Percentiles rank a stretch among this genome's conserved stretches.
phyloP scores from a whole-genome alignment of 2,888 invertebrate species.

The Zeuzera pyrina region DNA sequence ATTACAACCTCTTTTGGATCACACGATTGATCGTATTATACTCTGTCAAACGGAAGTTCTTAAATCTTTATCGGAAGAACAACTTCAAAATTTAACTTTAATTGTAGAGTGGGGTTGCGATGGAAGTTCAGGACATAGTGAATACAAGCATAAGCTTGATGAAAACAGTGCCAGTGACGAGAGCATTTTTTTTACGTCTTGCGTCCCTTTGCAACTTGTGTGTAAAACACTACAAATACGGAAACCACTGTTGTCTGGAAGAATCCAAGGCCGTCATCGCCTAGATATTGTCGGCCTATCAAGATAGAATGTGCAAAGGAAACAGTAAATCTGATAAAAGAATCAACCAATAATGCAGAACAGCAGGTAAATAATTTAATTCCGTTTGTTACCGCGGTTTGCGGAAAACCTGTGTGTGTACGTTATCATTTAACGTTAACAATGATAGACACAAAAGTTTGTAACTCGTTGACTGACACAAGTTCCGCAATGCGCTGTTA shows the following conservation, averaged over 20 bases:
- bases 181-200: slow-evolving; percentile 9
- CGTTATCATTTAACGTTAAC: slow-evolving; percentile 14
- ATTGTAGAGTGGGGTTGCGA: slow-evolving; percentile 12
- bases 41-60: not conserved
- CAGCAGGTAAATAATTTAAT: slow-evolving; percentile 2
- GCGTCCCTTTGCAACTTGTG: slow-evolving; percentile 10
- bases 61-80: not conserved
- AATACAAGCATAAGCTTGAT: slow-evolving; percentile 11
- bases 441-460: slow-evolving; percentile 21
- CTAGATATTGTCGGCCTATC: slow-evolving; percentile 11
- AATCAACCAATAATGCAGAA: slow-evolving; percentile 10
- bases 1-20: slow-evolving; percentile 1
- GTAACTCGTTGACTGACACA: slow-evolving; percentile 13
- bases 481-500: slow-evolving; percentile 13
- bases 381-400: slow-evolving; percentile 2
- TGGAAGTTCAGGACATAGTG: slow-evolving; percentile 10
- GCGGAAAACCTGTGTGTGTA: slow-evolving; percentile 9
- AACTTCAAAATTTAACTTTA: slow-evolving; percentile 1
- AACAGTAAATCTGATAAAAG: slow-evolving; percentile 4
- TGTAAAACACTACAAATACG: not conserved
- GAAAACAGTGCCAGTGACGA: slow-evolving; percentile 6
- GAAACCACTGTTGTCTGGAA: slow-evolving; percentile 8
- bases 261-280: slow-evolving; percentile 12
- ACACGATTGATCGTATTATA: slow-evolving; percentile 1
- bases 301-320: slow-evolving; percentile 3